phyloP scores from a whole-genome alignment of 2,113 vertebrate genomes.

The Psammodynastes pulverulentus region DNA sequence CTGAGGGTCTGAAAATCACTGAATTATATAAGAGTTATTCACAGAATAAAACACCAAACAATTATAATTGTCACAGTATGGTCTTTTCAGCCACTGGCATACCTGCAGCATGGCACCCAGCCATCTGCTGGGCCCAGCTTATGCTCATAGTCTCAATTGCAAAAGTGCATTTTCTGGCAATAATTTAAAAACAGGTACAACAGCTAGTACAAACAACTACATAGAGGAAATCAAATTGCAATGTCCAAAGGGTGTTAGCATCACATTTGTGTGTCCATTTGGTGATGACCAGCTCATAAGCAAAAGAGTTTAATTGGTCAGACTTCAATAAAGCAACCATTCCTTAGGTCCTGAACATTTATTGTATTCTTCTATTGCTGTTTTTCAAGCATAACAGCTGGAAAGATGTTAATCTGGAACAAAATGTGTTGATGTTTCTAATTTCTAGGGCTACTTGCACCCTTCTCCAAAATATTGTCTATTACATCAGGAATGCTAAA shows the following conservation, averaged over 20 bases:
- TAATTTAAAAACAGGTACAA: neutral
- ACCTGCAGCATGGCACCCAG: neutral
- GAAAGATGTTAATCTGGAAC: neutral
- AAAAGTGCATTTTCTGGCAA: neutral
- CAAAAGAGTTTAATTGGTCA: neutral
- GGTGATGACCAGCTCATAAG: neutral
- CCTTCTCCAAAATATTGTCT: neutral
- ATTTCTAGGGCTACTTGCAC: neutral
- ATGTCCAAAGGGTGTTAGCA: neutral
- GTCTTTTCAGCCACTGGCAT: neutral
- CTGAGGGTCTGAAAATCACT: neutral
- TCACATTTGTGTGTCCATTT: neutral
- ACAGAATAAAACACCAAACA: neutral
- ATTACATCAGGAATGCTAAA: neutral
- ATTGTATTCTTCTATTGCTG: neutral
- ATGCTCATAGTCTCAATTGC: neutral
- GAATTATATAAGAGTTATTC: conserved; percentile 7
- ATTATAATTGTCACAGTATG: neutral
- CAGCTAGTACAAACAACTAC: neutral
- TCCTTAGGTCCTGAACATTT: neutral
- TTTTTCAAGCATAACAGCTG: neutral
- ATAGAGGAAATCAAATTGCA: neutral
- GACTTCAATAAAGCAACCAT: conserved; percentile 16
- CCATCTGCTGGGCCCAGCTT: neutral
- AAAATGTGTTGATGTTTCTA: neutral